A percentile compares a stretch with the other conserved stretches of the same genome.
Evolutionary conservation across 1,140 invertebrate genomes (phyloP).

Genomic region (Procambarus clarkii): DNA sequence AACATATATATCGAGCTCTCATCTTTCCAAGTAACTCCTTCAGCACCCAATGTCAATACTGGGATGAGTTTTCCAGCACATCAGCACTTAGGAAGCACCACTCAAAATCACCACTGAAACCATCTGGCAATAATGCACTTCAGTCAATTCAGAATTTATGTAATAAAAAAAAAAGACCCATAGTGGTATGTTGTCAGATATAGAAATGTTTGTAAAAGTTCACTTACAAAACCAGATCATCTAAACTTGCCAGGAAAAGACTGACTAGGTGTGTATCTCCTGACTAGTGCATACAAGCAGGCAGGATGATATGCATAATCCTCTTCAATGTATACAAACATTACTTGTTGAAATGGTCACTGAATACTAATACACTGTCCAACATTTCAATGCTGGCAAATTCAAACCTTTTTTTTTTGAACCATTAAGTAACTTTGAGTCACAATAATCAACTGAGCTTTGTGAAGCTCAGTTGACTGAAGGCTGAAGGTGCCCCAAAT

Average conservation of each 20-base stretch:
- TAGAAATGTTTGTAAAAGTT: background rate
- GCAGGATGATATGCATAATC: background rate
- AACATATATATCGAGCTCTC: background rate
- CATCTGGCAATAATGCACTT: conserved; percentile 31
- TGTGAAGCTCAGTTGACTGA: conserved; percentile 14
- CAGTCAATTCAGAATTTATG: conserved; percentile 23
- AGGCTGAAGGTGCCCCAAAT: conserved; percentile 43
- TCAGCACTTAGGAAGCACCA: conserved; percentile 56
- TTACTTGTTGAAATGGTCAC: conserved; percentile 27
- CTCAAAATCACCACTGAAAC: conserved; percentile 46
- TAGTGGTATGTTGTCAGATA: background rate
- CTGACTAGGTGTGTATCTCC: conserved; percentile 36
- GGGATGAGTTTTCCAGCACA: conserved; percentile 9
- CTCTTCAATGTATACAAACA: conserved; percentile 24
- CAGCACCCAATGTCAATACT: background rate
- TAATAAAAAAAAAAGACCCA: background rate
- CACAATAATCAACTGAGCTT: conserved; percentile 20
- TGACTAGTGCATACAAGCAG: conserved; percentile 5
- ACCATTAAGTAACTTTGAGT: background rate
- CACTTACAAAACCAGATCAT: background rate
- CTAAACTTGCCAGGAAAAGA: background rate
- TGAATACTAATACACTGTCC: conserved; percentile 49
- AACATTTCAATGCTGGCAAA: conserved; percentile 7
- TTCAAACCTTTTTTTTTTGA: background rate
- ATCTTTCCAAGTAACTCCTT: background rate